phyloP scores from a whole-genome alignment of 2,113 vertebrate genomes.

The Scartelaos histophorus region DNA sequence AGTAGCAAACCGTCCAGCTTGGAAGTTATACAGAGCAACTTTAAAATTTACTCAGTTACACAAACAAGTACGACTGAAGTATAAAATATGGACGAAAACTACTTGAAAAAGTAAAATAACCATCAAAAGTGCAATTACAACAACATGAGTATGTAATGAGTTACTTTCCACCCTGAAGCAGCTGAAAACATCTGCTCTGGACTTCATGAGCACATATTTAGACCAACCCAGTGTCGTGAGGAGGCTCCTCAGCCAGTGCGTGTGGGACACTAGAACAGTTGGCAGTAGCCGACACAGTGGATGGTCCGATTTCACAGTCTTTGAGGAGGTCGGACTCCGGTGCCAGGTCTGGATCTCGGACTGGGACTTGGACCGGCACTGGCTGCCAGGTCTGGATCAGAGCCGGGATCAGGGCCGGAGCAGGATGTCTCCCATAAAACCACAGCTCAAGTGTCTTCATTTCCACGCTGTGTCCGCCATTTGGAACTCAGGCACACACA shows the following conservation, averaged over 20 bases:
- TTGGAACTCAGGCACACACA: background rate
- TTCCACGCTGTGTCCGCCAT: constrained; percentile 1
- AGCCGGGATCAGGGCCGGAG: constrained; percentile 3
- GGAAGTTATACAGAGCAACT: too few species aligned
- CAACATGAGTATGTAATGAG: too few species aligned
- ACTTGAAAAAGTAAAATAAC: too few species aligned
- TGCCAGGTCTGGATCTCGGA: constrained; percentile 5
- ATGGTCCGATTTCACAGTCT: constrained; percentile 9
- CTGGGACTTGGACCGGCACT: background rate
- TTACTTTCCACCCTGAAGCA: background rate
- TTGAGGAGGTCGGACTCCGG: background rate
- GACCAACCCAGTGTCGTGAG: background rate
- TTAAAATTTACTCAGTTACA: too few species aligned
- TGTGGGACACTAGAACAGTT: constrained; percentile 2
- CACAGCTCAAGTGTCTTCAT: constrained; percentile 14
- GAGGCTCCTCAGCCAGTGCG: background rate
- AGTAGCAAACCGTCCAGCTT: too few species aligned
- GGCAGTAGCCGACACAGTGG: background rate
- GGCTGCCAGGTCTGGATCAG: constrained; percentile 4
- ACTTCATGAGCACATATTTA: background rate
- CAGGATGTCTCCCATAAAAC: constrained; percentile 11
- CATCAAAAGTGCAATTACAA: too few species aligned
- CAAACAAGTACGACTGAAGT: too few species aligned
- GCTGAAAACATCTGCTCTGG: background rate
- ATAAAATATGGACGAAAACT: too few species aligned